Evolutionary conservation across 2,113 vertebrate species (phyloP), one percentile per base, ranked within the genome.

Genomic region (Syngnathoides biaculeatus): DNA sequence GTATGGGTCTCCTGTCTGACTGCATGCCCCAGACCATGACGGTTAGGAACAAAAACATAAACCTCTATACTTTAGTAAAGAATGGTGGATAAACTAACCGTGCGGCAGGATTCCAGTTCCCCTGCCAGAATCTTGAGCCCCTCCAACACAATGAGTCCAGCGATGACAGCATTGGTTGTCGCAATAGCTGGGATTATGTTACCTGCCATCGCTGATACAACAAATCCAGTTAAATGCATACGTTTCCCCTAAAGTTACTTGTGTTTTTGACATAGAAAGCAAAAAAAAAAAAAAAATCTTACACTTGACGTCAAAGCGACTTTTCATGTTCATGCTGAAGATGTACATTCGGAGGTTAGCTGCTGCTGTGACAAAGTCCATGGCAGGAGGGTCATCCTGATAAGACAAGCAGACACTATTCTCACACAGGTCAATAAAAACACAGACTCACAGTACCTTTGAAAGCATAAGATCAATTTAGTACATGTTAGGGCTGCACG

Each of bases 251-350:
- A 26, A 10, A 26, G 0, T 2, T 5, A 14, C 3, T 20, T 5
- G 19, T 1, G 7, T 20, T 14, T 50, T 24, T 3, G 48, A 20
- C 47, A 24, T 8, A n/a, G 15, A 39, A 3, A 22, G 42, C 17
- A 5, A 24, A 13, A 8, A 0, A 43, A 6, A n/a, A 48, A 27
- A 0, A 6, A 67, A 86, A n/a, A n/a, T n/a, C 97, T 95, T 91
- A 99, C 97, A 98, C 82, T 99, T 99, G 27, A 99, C 95, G 79
- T 99, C 97, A 77, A 98, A 98, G 86, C 92, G 94, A 85, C 97
- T 99, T 89, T 98, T 99, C 95, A 95, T 98, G 83, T 92, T 96
- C 95, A 99, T 98, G 86, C 97, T 97, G 86, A 99, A 99, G 89
- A 99, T 95, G 79, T 98, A 90, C 96, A 99, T 99, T 62, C 97